Percentiles rank a stretch among this genome's conserved stretches.
phyloP scores from a whole-genome alignment of 2,797 vertebrate species.

The Todus mexicanus region DNA sequence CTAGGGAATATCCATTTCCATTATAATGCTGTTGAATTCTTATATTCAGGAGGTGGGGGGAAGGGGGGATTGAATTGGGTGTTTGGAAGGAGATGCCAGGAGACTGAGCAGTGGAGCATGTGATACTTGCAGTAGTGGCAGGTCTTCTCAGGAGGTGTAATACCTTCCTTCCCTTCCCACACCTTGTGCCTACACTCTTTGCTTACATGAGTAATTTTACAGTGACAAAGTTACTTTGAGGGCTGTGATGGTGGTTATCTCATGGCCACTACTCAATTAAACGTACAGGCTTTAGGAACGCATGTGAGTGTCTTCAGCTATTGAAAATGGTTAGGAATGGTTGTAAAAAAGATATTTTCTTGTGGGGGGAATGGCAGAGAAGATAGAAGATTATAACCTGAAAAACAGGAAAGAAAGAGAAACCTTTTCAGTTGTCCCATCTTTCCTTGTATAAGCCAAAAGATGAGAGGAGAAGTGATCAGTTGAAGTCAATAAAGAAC shows the following conservation, averaged over 20 bases:
- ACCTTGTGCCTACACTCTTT: neutral
- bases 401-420: neutral
- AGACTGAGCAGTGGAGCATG: neutral
- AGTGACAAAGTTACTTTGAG: neutral
- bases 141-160: neutral
- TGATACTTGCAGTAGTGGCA: neutral
- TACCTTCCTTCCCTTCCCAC: neutral
- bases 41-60: accelerated
- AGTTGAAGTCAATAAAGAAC: neutral
- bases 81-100: neutral
- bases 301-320: neutral
- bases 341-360: neutral
- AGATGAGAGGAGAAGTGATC: neutral
- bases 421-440: neutral
- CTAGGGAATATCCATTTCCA: neutral
- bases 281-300: neutral
- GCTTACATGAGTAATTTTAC: neutral
- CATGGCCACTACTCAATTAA: neutral
- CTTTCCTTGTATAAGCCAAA: neutral
- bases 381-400: neutral
- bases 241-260: neutral
- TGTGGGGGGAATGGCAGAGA: neutral
- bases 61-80: neutral
- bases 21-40: neutral
- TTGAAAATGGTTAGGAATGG: neutral